A percentile compares a stretch with the other conserved stretches of the same genome.
Evolutionary conservation across 2,888 invertebrate genomes (phyloP).

Genomic region (Dusona sp.): DNA sequence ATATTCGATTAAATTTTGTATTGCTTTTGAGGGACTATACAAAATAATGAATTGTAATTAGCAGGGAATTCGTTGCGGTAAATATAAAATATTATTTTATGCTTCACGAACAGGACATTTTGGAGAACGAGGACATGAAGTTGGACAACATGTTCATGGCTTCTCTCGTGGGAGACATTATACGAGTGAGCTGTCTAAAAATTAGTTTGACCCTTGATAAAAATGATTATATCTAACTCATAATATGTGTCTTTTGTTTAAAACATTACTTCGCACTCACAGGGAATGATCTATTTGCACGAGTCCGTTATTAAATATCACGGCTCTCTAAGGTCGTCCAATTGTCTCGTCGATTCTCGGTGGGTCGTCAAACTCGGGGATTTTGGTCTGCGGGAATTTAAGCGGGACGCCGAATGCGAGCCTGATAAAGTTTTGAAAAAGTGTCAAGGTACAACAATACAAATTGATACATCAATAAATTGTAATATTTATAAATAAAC

Average conservation of each 20-base stretch:
- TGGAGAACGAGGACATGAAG: conserved; percentile 98
- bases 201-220: background rate
- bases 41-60: too few species aligned
- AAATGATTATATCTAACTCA: background rate
- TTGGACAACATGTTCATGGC: conserved; percentile 98
- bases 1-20: too few species aligned
- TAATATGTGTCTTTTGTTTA: background rate
- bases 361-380: conserved; percentile 98
- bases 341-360: conserved; percentile 96
- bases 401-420: conserved; percentile 90
- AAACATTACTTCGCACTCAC: conserved; percentile 71
- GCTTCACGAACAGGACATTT: conserved; percentile 89
- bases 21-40: too few species aligned
- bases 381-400: conserved; percentile 95
- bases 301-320: conserved; percentile 94
- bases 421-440: conserved; percentile 87
- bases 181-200: conserved; percentile 90
- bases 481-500: background rate
- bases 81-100: background rate
- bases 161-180: conserved; percentile 96
- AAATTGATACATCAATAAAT: background rate
- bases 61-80: background rate
- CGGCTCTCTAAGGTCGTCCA: conserved; percentile 91
- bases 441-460: conserved; percentile 88
- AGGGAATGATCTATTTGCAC: conserved; percentile 97